These are phyloP conservation scores for Drosophila nigritarsus DNA, from an alignment of 2,888 invertebrate species.

Conservation along the genomic window DNA sequence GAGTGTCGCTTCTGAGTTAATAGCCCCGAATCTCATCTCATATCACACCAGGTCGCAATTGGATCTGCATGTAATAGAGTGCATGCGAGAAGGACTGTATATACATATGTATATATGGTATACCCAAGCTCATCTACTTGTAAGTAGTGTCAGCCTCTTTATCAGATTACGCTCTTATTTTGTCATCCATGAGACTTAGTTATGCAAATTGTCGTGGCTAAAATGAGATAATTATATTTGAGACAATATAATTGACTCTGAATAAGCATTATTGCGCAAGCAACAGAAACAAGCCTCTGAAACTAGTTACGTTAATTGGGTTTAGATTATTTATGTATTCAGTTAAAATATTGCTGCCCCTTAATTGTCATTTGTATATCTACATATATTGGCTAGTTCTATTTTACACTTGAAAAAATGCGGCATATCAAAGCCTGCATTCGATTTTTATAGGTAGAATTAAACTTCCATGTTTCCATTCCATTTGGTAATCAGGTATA, in stretches of 20 bases:
- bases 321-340: constrained; percentile 4
- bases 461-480: not conserved
- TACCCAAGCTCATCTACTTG: not conserved
- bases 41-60: constrained; percentile 25
- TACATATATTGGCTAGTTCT: not conserved
- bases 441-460: not conserved
- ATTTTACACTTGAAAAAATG: constrained; percentile 5
- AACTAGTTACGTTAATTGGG: constrained; percentile 13
- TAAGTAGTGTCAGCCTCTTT: constrained; percentile 15
- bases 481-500: not conserved
- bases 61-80: constrained; percentile 1
- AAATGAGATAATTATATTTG: constrained; percentile 22
- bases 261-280: constrained; percentile 18
- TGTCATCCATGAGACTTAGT: constrained; percentile 1
- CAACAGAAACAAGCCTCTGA: not conserved
- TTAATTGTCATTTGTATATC: too few species aligned
- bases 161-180: constrained; percentile 7
- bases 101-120: not conserved
- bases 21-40: constrained; percentile 21
- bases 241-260: constrained; percentile 3
- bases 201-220: constrained; percentile 19
- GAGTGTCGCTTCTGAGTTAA: constrained; percentile 33
- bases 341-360: not conserved
- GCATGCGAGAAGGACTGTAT: not conserved
- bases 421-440: not conserved